Evolutionary conservation across 1,140 invertebrate genomes (phyloP).

Genomic region (Ceratina calcarata): DNA sequence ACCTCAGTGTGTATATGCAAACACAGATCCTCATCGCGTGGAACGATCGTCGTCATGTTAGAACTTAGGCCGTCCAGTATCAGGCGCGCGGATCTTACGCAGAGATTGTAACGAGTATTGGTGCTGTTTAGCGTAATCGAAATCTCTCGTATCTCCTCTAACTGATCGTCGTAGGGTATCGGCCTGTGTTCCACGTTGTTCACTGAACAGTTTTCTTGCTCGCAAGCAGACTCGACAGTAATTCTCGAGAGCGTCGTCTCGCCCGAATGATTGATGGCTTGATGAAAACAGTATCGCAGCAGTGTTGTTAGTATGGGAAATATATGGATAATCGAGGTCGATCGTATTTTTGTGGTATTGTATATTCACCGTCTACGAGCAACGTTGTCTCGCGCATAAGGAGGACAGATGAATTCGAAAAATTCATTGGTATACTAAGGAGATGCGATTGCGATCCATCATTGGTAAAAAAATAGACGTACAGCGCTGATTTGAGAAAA

Average conservation of each 20-base stretch:
- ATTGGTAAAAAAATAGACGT: neutral
- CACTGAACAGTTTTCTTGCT: neutral
- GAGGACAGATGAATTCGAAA: neutral
- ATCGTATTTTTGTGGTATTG: too few species aligned
- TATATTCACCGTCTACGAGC: slow-evolving; percentile 15
- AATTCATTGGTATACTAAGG: neutral
- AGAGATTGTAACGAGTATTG: too few species aligned
- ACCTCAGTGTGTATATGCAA: slow-evolving; percentile 1
- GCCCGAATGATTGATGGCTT: neutral
- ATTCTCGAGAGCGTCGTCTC: neutral
- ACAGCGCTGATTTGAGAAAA: slow-evolving; percentile 15
- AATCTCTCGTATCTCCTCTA: too few species aligned
- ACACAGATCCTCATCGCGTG: neutral
- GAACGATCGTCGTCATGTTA: neutral
- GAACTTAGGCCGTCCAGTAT: too few species aligned
- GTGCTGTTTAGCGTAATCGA: too few species aligned
- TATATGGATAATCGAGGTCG: neutral
- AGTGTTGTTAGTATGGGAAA: neutral
- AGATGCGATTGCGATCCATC: slow-evolving; percentile 12
- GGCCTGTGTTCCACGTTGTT: too few species aligned
- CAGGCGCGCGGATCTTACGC: neutral
- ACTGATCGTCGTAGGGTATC: too few species aligned
- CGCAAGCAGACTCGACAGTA: neutral
- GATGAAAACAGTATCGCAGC: neutral
- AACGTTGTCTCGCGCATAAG: neutral